Percentiles rank a stretch among this genome's conserved stretches.
These are phyloP conservation scores for Stomorhina lunata DNA, from an alignment of 2,888 invertebrate species.

Conservation along the genomic window DNA sequence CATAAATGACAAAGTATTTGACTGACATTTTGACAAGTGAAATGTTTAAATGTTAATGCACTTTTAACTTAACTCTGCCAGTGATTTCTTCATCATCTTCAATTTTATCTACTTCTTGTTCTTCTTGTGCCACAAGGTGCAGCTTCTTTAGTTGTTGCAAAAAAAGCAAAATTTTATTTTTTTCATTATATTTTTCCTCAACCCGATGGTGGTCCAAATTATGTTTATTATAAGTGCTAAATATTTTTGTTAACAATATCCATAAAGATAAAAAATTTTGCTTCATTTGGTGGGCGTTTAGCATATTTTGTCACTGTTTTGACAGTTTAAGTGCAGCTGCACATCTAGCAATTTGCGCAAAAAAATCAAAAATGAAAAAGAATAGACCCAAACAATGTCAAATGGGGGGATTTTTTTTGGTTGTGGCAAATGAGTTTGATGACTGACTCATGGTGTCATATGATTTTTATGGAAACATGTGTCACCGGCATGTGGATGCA, in stretches of 20 bases:
- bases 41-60: constrained; percentile 60
- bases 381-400: neutral
- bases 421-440: constrained; percentile 26
- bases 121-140: constrained; percentile 27
- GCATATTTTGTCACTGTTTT: constrained; percentile 62
- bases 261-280: neutral
- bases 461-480: neutral
- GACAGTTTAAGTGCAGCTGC: constrained; percentile 65
- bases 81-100: constrained; percentile 34
- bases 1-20: constrained; percentile 48
- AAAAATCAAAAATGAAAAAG: neutral
- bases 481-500: no score
- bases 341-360: constrained; percentile 37
- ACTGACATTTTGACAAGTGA: constrained; percentile 63
- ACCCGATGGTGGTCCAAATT: constrained; percentile 54
- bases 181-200: neutral
- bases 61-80: constrained; percentile 48
- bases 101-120: constrained; percentile 12
- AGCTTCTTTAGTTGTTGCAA: constrained; percentile 36
- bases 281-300: constrained; percentile 58
- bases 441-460: constrained; percentile 2
- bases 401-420: neutral
- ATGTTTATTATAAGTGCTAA: constrained; percentile 32
- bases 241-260: constrained; percentile 22
- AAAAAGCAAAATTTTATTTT: constrained; percentile 9